phyloP scores from a whole-genome alignment of 1,140 invertebrate species.

The silkworm (Bombyx mori) region ASM3026992v2 NC_085127.1:9059001-9059500 shows the following conservation, averaged over 20 bases:
- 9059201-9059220: too few relatives aligned
- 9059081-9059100: too few relatives aligned
- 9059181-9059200: too few relatives aligned
- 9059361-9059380: not conserved
- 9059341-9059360: not conserved
- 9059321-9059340: not conserved
- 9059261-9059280: slow-evolving; percentile 9
- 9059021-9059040: too few relatives aligned
- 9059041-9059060: too few relatives aligned
- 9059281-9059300: slow-evolving; percentile 9
- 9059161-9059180: too few relatives aligned
- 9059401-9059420: not conserved
- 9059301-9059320: slow-evolving; percentile 10
- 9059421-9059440: slow-evolving; percentile 19
- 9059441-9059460: slow-evolving; percentile 28
- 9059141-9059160: too few relatives aligned
- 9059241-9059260: not conserved
- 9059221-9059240: too few relatives aligned
- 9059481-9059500: slow-evolving; percentile 1
- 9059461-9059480: slow-evolving; percentile 16
- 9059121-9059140: too few relatives aligned
- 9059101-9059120: too few relatives aligned
- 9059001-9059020: too few relatives aligned
- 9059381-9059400: not conserved
- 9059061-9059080: too few relatives aligned